A percentile compares a stretch with the other conserved stretches of the same genome.
Conservation (phyloP, 2,888 invertebrate species). For the Physocephala rufipes region DNA sequence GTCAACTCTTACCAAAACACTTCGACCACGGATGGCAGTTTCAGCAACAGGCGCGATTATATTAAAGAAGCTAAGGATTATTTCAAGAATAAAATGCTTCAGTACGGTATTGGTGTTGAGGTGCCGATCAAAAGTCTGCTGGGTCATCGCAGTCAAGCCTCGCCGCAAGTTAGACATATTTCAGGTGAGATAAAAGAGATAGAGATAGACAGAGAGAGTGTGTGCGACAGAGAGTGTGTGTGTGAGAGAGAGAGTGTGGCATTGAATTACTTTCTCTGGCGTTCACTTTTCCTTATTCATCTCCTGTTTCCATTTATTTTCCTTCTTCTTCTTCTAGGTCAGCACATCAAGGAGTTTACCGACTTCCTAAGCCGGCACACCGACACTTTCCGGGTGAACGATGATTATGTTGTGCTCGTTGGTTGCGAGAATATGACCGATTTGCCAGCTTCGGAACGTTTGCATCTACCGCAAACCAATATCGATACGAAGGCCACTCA, state of each 20-base stretch:
- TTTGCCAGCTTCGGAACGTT: slow-evolving; percentile 73
- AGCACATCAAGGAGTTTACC: slow-evolving; percentile 92
- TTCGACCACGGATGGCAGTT: slow-evolving; percentile 69
- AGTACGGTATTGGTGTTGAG: slow-evolving; percentile 95
- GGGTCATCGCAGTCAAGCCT: slow-evolving; percentile 95
- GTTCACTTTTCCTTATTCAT: neutral
- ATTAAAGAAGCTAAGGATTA: slow-evolving; percentile 97
- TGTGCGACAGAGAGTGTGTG: no score
- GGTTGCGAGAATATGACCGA: slow-evolving; percentile 75
- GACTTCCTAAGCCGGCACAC: slow-evolving; percentile 88
- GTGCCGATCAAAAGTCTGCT: slow-evolving; percentile 96
- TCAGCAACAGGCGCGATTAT: slow-evolving; percentile 81
- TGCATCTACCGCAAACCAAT: slow-evolving; percentile 77
- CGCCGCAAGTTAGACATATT: slow-evolving; percentile 95
- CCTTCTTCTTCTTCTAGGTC: slow-evolving; percentile 66
- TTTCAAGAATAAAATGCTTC: slow-evolving; percentile 92
- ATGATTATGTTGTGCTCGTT: slow-evolving; percentile 84
- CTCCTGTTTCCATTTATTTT: neutral
- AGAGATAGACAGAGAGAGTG: no score
- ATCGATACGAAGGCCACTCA: slow-evolving; percentile 87
- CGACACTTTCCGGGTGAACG: slow-evolving; percentile 85
- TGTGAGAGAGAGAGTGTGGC: no score
- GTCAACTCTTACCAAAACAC: slow-evolving; percentile 81
- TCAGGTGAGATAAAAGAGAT: slow-evolving; percentile 70
- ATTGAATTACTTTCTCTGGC: neutral